Base-by-base conservation (phyloP, 1,140 invertebrate genomes). In the roundworm (Caenorhabditis elegans) region DNA sequence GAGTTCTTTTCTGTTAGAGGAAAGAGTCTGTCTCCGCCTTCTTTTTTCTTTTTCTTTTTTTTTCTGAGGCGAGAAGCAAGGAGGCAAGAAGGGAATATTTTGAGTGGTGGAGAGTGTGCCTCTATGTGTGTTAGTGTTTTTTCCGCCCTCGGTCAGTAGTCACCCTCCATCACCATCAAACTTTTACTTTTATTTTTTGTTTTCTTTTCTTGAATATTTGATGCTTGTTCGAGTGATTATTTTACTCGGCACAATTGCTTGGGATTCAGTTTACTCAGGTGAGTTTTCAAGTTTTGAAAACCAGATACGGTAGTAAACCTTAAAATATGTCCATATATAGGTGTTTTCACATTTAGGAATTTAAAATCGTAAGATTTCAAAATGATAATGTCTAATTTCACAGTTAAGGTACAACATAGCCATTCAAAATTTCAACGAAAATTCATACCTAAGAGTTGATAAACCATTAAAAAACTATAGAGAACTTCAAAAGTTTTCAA, bases 91-190 rank as follows among this genome's bases (percentile, higher is more conserved):
- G 19, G 34, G 60, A 39, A 70, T 70, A 70, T 70, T 70, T 70
- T 70, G 60, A 70, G 60, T 70, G 55, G 60, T 15, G 31, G 55
- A 65, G 55, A 34, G 55, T 26, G 51, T 55, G 51, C 39, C 51
- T 55, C 51, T 65, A 26, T 36, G 3, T 34, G 13, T 65, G 26
- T 39, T n/a, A 22, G 34, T 70, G 31, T 70, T 70, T 70, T 70
- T 70, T 70, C n/a, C 39, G 60, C 60, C 60, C 60, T 26, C 34
- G 39, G 39, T 15, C 24, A 8, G 26, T 24, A 53, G 15, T 13
- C 51, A 26, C n/a, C 34, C 34, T 26, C 34, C 34, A 22, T 70
- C 34, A 39, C 60, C 60, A 70, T 70, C 60, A 70, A 70, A 70
- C 60, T 70, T 70, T 22, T 13, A 19, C 11, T 17, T n/a, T 70